These are phyloP conservation scores for Ceratosolen fusciceps DNA, from an alignment of 1,140 invertebrate species.

Conservation along the genomic window DNA sequence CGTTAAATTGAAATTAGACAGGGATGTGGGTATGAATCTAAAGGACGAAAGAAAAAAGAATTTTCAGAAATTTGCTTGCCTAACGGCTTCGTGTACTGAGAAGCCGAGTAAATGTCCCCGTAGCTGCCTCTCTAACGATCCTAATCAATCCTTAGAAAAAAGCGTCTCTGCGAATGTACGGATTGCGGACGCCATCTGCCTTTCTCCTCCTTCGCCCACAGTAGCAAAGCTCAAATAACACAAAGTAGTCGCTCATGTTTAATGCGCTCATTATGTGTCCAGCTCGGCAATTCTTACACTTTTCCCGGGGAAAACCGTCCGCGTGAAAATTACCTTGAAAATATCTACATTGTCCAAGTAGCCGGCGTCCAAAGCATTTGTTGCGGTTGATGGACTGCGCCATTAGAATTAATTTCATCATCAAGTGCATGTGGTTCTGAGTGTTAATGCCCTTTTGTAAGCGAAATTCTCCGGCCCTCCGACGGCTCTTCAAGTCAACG, in stretches of 20 bases:
- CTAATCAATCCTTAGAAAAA: slow-evolving; percentile 22
- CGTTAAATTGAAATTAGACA: no score
- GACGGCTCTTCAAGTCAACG: background rate
- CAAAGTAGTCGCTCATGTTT: background rate
- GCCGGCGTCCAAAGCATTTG: no score
- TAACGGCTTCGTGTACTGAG: background rate
- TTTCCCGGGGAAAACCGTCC: background rate
- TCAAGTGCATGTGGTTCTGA: no score
- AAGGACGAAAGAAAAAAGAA: background rate
- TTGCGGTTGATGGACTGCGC: no score
- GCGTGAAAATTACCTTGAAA: background rate
- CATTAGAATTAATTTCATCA: no score
- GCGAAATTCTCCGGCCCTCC: no score
- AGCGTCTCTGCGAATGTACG: background rate
- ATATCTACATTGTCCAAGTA: background rate
- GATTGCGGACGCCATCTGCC: slow-evolving; percentile 8
- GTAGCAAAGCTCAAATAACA: background rate
- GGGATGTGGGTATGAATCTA: no score
- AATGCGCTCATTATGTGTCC: background rate
- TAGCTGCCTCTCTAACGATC: background rate
- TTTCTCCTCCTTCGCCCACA: slow-evolving; percentile 10
- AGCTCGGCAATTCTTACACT: background rate
- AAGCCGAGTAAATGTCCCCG: background rate
- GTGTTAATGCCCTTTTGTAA: no score
- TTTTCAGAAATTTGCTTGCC: background rate